Evolutionary conservation across 2,797 vertebrate species (phyloP), one percentile per base, ranked within the genome.

Genomic region (Gymnodraco acuticeps): DNA sequence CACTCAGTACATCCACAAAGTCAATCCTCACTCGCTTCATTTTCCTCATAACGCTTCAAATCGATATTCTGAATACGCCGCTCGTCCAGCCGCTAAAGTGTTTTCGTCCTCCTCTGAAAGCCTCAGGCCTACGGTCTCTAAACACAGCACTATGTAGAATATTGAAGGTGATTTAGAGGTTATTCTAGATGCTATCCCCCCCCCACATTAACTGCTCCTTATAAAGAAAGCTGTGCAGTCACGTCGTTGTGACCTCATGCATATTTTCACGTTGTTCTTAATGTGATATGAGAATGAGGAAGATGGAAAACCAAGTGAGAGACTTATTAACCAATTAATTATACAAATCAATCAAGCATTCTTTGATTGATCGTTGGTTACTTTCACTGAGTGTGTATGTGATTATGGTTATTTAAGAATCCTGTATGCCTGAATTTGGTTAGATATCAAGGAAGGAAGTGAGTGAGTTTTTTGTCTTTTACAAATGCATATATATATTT

Each of bases 31-130:
- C 12, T 10, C 8, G 17, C 47, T 58, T 67, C 16, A 68, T 51
- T 72, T 62, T 50, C 27, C 42, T 77, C 65, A 47, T 75, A 38
- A 48, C 23, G n/a, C 41, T 55, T 56, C 4, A 62, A 74, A 63
- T 75, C 65, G 66, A 38, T 64, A 43, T 2, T 60, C 17, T 2
- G 13, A 50, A 51, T 64, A 19, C 71, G 14, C 67, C 55, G 54
- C 67, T 69, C 9, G 3, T 47, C 20, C 10, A 12, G 4, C 9
- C 15, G 27, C 23, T 73, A 10, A 33, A 56, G 16, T 60, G 19
- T 23, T 64, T 19, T 17, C 16, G 10, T n/a, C 27, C 16, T 12
- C 46, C 56, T 58, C 27, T 27, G 27, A 27, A 27, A 13, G 54
- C 63, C 33, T 69, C 46, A 10, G 69, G 58, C 23, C 17, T 27